Evolutionary conservation across 2,888 invertebrate species (phyloP).

Genomic region (Ganaspis brasiliensis): DNA sequence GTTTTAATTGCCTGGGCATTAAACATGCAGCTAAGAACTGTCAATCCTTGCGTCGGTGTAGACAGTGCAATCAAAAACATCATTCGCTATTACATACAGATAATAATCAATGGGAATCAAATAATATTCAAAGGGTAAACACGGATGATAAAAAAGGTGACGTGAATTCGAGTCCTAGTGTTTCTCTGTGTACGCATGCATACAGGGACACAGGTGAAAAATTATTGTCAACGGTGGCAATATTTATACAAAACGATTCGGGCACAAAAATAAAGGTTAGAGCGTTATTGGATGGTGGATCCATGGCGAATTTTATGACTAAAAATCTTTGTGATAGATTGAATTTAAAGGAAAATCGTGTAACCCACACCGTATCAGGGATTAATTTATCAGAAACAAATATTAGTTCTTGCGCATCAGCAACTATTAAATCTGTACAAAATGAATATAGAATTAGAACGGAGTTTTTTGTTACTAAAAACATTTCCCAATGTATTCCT

Average conservation of each 20-base stretch:
- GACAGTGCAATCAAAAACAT: not conserved
- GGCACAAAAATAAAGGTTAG: not conserved
- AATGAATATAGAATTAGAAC: not conserved
- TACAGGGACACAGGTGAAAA: not conserved
- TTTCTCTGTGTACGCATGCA: not conserved
- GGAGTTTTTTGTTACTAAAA: not conserved
- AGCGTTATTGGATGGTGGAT: not conserved
- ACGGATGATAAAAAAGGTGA: not conserved
- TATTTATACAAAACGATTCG: not conserved
- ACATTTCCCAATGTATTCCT: not conserved
- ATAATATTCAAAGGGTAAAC: not conserved
- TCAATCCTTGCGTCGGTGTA: not conserved
- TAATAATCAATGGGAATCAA: not conserved
- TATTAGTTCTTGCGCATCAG: not conserved
- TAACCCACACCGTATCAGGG: not conserved
- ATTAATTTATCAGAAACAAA: not conserved
- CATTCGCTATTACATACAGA: not conserved
- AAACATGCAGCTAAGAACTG: not conserved
- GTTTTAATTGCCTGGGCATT: not conserved
- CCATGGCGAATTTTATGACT: constrained; percentile 5
- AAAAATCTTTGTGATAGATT: not conserved
- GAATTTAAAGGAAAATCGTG: not conserved
- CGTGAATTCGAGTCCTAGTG: not conserved
- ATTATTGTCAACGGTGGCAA: not conserved
- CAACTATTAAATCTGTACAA: not conserved